phyloP scores from a whole-genome alignment of 2,797 vertebrate genomes.

The Lagodon rhomboides region DNA sequence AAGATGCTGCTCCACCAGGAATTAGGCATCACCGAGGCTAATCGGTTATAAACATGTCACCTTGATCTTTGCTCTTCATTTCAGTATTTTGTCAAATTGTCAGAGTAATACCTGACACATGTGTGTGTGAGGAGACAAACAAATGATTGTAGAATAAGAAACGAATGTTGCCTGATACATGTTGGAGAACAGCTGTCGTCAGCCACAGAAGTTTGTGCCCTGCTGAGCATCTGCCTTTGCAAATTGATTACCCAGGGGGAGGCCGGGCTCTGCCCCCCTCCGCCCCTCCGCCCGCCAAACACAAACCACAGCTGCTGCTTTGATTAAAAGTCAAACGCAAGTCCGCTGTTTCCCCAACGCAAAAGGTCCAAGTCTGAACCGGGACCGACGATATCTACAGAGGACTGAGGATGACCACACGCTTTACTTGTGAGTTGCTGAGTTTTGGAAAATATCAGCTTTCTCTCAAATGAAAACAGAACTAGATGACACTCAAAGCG shows the following conservation, averaged over 20 bases:
- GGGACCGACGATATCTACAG: neutral
- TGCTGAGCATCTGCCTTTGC: constrained; percentile 81
- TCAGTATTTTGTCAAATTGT: neutral
- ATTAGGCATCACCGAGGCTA: neutral
- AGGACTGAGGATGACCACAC: neutral
- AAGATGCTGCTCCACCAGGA: neutral
- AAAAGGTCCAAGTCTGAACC: constrained; percentile 27
- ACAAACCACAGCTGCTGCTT: constrained; percentile 79
- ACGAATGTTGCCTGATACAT: constrained; percentile 54
- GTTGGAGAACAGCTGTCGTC: constrained; percentile 74
- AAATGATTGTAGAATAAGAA: constrained; percentile 14
- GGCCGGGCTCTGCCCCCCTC: constrained; percentile 50
- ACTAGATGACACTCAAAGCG: too few species aligned
- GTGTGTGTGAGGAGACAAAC: constrained; percentile 10
- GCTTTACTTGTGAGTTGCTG: neutral
- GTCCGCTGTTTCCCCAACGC: constrained; percentile 27
- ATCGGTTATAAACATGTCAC: constrained; percentile 1
- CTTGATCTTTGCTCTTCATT: neutral
- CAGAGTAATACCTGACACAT: neutral
- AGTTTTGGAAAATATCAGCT: too few species aligned
- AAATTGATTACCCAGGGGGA: constrained; percentile 84
- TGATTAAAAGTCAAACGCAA: constrained; percentile 75
- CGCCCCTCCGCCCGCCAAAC: neutral
- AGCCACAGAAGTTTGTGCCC: constrained; percentile 67
- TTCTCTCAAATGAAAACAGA: too few species aligned